These are phyloP conservation scores for cat (Felis catus) DNA, from an alignment of 2,113 vertebrate species.

Conservation along the genomic window F.catus_Fca126_mat1.0 CM031414.1:127523001-127523500, in stretches of 20 bases:
- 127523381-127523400: constrained; percentile 6
- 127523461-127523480: neutral
- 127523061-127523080: neutral
- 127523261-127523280: neutral
- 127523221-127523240: neutral
- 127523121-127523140: neutral
- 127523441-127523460: neutral
- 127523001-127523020: neutral
- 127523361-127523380: constrained; percentile 25
- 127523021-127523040: neutral
- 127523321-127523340: neutral
- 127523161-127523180: neutral
- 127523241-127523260: neutral
- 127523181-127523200: neutral
- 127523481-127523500: neutral
- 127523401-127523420: constrained; percentile 3
- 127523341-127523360: neutral
- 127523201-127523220: neutral
- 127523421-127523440: neutral
- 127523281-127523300: neutral
- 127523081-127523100: too few species aligned
- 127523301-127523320: neutral
- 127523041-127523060: neutral
- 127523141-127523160: neutral
- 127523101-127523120: too few species aligned